A percentile compares a stretch with the other conserved stretches of the same genome.
Evolutionary conservation across 2,888 invertebrate genomes (phyloP).

Genomic region (Kuschelorhynchus macadamiae): DNA sequence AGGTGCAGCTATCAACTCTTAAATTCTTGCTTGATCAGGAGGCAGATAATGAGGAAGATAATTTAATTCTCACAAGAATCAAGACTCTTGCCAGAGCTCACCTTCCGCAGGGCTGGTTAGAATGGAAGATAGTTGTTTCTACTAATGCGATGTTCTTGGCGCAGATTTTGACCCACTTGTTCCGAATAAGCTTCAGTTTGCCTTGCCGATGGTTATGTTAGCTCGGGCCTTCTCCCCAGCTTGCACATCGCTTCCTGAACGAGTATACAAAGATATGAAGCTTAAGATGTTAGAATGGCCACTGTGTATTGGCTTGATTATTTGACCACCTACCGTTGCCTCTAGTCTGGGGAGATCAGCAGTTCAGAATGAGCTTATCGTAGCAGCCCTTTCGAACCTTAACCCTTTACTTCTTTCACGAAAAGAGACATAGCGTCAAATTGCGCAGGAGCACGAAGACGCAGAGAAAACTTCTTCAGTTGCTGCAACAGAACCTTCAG

Average conservation of each 20-base stretch:
- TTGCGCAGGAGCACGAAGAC: background rate
- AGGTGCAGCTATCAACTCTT: too few species aligned
- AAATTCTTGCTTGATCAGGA: too few species aligned
- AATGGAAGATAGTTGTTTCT: constrained; percentile 39
- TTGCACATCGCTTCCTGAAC: constrained; percentile 46
- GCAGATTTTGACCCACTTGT: constrained; percentile 47
- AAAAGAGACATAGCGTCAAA: constrained; percentile 21
- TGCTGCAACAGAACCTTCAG: background rate
- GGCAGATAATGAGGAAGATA: too few species aligned
- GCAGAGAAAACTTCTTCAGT: constrained; percentile 2
- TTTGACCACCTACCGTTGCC: constrained; percentile 47
- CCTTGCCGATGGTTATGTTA: constrained; percentile 53
- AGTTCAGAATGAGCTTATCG: constrained; percentile 48
- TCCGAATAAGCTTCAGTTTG: constrained; percentile 54
- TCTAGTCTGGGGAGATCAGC: constrained; percentile 51
- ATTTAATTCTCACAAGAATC: too few species aligned
- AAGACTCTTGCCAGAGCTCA: too few species aligned
- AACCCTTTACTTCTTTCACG: constrained; percentile 47
- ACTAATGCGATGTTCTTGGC: constrained; percentile 47
- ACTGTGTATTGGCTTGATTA: constrained; percentile 49
- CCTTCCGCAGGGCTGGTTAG: constrained; percentile 47
- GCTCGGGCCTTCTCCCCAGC: constrained; percentile 52
- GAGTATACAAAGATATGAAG: constrained; percentile 52
- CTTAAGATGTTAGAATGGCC: constrained; percentile 54
- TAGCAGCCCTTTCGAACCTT: constrained; percentile 48